Base-by-base conservation (phyloP, 2,888 invertebrate species). In the Caenorhabditis auriculariae region DNA sequence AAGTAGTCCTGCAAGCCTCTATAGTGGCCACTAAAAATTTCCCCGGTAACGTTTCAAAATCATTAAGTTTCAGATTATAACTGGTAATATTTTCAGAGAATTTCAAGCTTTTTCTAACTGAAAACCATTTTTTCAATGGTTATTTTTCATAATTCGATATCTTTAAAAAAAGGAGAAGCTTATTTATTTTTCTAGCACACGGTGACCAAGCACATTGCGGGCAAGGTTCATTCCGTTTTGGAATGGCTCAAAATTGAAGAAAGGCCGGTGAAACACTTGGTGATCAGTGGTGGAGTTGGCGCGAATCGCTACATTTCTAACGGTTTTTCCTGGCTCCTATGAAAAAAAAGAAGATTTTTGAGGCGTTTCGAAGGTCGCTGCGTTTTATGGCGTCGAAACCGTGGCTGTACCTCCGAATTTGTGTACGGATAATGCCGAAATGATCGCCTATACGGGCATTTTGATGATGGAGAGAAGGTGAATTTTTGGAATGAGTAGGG, bases 341-440 rank as follows among this genome's bases (percentile, higher is more conserved):
- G 6, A 32, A 23, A 28, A n/a, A 28, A 23, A 23, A 23, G 37
- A 46, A 23, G 15, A 15, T 0, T 4, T 57, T 69, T 39, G 46
- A 69, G 69, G 55, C 12, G 58, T 79, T 24, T 45, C 46, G 15
- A 72, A 74, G 46, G 37, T 75, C 2, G 60, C 56, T n/a, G 21
- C 27, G 1, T 47, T 55, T 6, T 59, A 73, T 26, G 52, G 43
- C 5, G 61, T 70, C 32, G 29, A 49, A 5, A 47, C 59, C 1
- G 38, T 66, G 35, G 43, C 42, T 24, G 47, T 67, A 15, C 90
- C 91, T 3, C 88, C 89, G 23, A 86, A 87, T 78, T 86, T 93
- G 9, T 98, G 98, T 82, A 93, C 93, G 0, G 98, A 98, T 82
- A 98, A 98, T 86, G 98, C 96, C 6, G 87, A 93, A 29, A 98